These are phyloP conservation scores for Bos taurus DNA, from an alignment of 2,113 vertebrate genomes.

Conservation along the genomic window ARS-UCD2.0 NC_037345.1:22465001-22465500, in stretches of 20 bases:
- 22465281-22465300: neutral
- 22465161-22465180: neutral
- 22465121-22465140: neutral
- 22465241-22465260: neutral
- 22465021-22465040: neutral
- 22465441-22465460: neutral
- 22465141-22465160: neutral
- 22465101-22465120: neutral
- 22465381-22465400: neutral
- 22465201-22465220: neutral
- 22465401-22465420: neutral
- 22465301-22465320: neutral
- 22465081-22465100: fast-evolving
- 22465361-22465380: neutral
- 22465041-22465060: too few relatives aligned
- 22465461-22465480: neutral
- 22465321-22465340: too few relatives aligned
- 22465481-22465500: neutral
- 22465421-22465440: neutral
- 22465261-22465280: neutral
- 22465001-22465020: neutral
- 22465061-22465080: neutral
- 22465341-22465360: too few relatives aligned
- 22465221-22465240: neutral
- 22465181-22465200: neutral